phyloP scores from a whole-genome alignment of 2,888 invertebrate species.

The Syrphus vitripennis region DNA sequence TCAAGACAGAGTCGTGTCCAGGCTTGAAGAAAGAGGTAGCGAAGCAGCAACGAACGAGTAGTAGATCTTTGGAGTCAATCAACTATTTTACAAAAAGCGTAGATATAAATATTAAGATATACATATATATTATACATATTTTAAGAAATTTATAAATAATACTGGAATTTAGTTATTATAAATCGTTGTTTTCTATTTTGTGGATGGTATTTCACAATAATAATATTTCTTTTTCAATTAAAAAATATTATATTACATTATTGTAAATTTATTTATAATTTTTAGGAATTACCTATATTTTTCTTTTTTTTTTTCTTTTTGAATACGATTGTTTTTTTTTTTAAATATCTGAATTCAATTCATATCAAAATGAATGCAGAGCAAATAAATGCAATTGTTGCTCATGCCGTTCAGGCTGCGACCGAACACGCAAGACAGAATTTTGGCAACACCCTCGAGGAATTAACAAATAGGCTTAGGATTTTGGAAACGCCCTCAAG shows the following conservation, averaged over 20 bases:
- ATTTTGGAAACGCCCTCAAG: not conserved
- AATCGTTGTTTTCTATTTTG: not conserved
- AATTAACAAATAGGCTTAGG: not conserved
- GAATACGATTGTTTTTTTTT: not conserved
- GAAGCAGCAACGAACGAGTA: too few species aligned
- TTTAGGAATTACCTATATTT: not conserved
- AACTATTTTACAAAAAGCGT: not conserved
- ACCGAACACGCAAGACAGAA: not conserved
- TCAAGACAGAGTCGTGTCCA: not conserved
- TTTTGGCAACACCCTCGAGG: not conserved
- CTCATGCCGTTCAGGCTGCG: slow-evolving; percentile 1
- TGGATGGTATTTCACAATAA: not conserved
- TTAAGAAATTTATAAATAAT: too few species aligned
- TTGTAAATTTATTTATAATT: not conserved
- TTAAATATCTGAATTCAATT: not conserved
- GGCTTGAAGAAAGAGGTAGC: not conserved
- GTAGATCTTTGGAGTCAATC: not conserved
- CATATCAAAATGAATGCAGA: not conserved
- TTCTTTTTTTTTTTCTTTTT: not conserved
- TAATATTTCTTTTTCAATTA: not conserved
- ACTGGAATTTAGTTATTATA: too few species aligned
- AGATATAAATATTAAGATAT: not conserved
- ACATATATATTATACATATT: not conserved
- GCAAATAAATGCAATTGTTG: not conserved
- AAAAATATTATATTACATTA: not conserved